Evolutionary conservation across 2,888 invertebrate species (phyloP).

Genomic region (Oscheius sp.): DNA sequence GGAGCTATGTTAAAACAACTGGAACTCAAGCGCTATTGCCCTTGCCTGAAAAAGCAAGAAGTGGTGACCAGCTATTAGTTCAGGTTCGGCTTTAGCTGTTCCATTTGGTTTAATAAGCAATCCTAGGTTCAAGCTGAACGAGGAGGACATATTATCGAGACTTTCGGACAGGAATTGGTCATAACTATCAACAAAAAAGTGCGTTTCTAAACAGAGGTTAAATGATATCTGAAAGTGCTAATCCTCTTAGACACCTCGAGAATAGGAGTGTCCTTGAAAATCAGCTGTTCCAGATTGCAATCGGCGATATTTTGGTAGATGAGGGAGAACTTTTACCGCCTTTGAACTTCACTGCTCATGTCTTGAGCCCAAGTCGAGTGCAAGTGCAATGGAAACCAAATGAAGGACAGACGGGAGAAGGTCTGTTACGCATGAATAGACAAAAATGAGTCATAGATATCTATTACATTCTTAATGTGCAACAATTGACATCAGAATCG

Average conservation of each 20-base stretch:
- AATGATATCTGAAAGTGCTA: background rate
- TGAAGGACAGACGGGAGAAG: constrained; percentile 19
- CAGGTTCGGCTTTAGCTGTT: constrained; percentile 35
- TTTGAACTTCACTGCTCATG: constrained; percentile 61
- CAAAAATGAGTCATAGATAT: constrained; percentile 57
- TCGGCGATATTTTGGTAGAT: constrained; percentile 38
- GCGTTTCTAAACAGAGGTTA: background rate
- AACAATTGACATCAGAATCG: constrained; percentile 62
- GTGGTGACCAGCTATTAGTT: constrained; percentile 54
- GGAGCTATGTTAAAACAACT: constrained; percentile 53
- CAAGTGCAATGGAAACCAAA: constrained; percentile 61
- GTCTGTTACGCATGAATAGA: background rate
- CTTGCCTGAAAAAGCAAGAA: constrained; percentile 36
- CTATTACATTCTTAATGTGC: constrained; percentile 67
- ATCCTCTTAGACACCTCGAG: background rate
- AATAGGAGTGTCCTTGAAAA: background rate
- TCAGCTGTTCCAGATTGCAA: constrained; percentile 19
- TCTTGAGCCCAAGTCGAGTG: constrained; percentile 61
- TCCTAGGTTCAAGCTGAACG: constrained; percentile 58
- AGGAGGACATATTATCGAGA: constrained; percentile 51
- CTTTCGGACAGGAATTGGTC: constrained; percentile 59
- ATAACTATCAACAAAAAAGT: constrained; percentile 42
- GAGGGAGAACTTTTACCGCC: constrained; percentile 60
- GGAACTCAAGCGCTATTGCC: constrained; percentile 51
- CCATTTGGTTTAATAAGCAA: constrained; percentile 24